Evolutionary conservation across 2,113 vertebrate genomes (phyloP), one percentile per base, ranked within the genome.

Genomic region (Conger conger): DNA sequence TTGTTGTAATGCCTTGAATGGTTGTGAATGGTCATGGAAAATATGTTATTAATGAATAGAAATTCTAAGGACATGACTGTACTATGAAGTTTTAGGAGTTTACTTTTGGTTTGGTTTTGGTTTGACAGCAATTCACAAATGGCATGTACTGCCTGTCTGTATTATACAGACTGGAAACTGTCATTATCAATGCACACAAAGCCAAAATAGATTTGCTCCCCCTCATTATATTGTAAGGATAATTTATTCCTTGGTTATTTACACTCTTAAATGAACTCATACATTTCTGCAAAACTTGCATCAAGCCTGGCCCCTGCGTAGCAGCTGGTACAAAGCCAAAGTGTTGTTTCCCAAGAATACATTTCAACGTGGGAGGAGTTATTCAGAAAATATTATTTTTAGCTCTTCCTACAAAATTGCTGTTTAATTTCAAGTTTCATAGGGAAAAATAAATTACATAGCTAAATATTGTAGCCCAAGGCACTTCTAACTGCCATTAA

Each of bases 341-440:
- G 38, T 38, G 1, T n/a, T 80, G 79, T 37, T 80, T 80, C 38
- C 79, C 38, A 80, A 80, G 79, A 36, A 80, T 37, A 80, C 38
- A 42, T 20, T 80, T 37, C 38, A 80, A 80, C 20, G 27, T 45
- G 79, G 79, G 38, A 80, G 79, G 79, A 80, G 79, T 80, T 37
- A 80, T 80, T 80, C 79, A 80, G 42, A 80, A 80, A 80, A 79
- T 79, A 13, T 79, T 79, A 38, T 79, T 79, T 42, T 6, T 1
- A 42, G 4, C 4, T 42, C 4, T 79, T 57, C 54, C 54, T 3
- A 57, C 15, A 18, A 57, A 57, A 57, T 57, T 20, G 18, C 54
- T 57, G 40, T 42, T 42, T 42, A 42, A 42, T 42, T 42, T 42
- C 9, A 42, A 42, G 9, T 42, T 4, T 42, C 40, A 42, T 42